phyloP scores from a whole-genome alignment of 1,140 invertebrate species.

The Drosophila tropicalis region DNA sequence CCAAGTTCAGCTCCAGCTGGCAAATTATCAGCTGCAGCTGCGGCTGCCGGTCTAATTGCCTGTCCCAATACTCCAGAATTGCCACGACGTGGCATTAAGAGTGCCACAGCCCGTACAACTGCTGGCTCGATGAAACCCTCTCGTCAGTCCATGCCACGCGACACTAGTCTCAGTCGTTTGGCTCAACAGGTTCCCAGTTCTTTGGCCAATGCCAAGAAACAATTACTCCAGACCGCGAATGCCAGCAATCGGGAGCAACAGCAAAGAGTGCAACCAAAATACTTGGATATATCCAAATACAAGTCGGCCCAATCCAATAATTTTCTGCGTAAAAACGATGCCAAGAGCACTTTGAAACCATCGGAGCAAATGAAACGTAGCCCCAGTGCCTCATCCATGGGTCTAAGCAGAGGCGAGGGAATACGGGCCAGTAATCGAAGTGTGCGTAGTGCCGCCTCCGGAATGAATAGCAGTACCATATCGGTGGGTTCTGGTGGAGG shows the following conservation, averaged over 20 bases:
- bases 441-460: constrained; percentile 64
- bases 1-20: constrained; percentile 74
- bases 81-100: constrained; percentile 79
- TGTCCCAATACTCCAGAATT: constrained; percentile 85
- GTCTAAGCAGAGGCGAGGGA: constrained; percentile 65
- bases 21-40: constrained; percentile 31
- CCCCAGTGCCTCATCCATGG: constrained; percentile 79
- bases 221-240: constrained; percentile 77
- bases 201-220: constrained; percentile 79
- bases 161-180: constrained; percentile 79
- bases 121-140: constrained; percentile 32
- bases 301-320: constrained; percentile 84
- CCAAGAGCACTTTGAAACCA: constrained; percentile 85
- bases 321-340: constrained; percentile 85
- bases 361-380: constrained; percentile 78
- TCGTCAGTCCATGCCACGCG: constrained; percentile 80
- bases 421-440: constrained; percentile 76
- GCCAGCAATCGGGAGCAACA: constrained; percentile 31
- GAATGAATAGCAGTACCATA: constrained; percentile 72
- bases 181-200: constrained; percentile 78
- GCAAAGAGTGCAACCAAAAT: constrained; percentile 81
- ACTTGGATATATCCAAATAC: constrained; percentile 86
- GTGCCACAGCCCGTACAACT: constrained; percentile 50
- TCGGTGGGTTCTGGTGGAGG: constrained; percentile 58
- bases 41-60: constrained; percentile 74